Base-by-base conservation (phyloP, 2,113 vertebrate genomes). In the Herpetotheres cachinnans region DNA sequence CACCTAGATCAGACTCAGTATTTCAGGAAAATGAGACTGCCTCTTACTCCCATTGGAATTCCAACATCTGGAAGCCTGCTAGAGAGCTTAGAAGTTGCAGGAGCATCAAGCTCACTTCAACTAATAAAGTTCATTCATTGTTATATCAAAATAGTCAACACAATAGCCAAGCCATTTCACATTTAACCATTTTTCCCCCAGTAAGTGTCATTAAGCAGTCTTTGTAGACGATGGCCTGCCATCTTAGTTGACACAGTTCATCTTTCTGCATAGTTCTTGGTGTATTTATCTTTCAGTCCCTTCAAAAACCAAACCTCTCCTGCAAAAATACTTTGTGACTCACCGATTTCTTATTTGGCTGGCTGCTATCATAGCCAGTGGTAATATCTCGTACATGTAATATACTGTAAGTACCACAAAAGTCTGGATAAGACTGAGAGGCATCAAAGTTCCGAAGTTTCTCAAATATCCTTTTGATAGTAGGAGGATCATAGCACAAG, bases 291-390 rank as follows among this genome's bases (percentile, higher is more conserved):
- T n/a, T 34, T 1, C 9, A 8, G 4, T 0, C 22, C 7, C 58
- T 38, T 36, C 42, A 25, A 74, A 80, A 74, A 2, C 16, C 74
- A 30, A 3, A 11, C 13, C 2, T 13, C 20, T 50, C 26, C 46
- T n/a, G 17, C 18, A n/a, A 16, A 22, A 67, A 0, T 4, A 3
- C 11, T 22, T 3, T 0, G 7, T 3, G 32, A 98, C 98, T 98
- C 98, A 99, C 99, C 44, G 98, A 98, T 97, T 98, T 97, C 59
- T 97, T 97, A 96, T 98, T 98, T 0, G 94, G 98, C 76, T 98
- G 99, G 97, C 99, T 99, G 98, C 99, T 99, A 91, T 99, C 99
- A 26, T 99, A 99, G 77, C 99, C 99, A 8, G 98, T 99, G 96
- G 99, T 99, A 13, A 99, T 20, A 14, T 99, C 99, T 67, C 99